These are phyloP conservation scores for Chloromyia formosa DNA, from an alignment of 2,888 invertebrate species.

Conservation along the genomic window DNA sequence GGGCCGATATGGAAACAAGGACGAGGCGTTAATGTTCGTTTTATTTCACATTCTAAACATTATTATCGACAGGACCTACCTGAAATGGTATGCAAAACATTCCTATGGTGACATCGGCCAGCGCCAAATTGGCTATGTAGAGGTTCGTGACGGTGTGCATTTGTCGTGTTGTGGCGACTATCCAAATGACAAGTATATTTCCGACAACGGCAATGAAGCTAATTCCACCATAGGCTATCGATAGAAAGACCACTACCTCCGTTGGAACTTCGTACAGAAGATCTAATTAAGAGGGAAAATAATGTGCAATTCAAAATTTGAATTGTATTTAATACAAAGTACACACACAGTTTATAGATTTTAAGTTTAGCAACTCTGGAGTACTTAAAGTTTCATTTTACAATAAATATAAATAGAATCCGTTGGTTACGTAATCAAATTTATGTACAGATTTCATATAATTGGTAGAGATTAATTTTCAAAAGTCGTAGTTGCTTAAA, in stretches of 20 bases:
- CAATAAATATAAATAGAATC: too few relatives aligned
- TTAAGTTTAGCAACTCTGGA: too few relatives aligned
- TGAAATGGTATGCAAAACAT: slow-evolving; percentile 86
- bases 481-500: too few relatives aligned
- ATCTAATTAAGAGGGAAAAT: slow-evolving; percentile 60
- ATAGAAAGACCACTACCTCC: slow-evolving; percentile 76
- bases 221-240: slow-evolving; percentile 82
- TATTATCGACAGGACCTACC: slow-evolving; percentile 57
- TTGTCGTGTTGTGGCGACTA: slow-evolving; percentile 78
- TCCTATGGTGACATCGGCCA: slow-evolving; percentile 87
- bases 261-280: slow-evolving; percentile 78
- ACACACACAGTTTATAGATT: too few relatives aligned
- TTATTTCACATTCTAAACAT: slow-evolving; percentile 18
- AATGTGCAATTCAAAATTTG: too few relatives aligned
- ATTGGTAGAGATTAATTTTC: too few relatives aligned
- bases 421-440: too few relatives aligned
- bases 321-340: too few relatives aligned
- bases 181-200: slow-evolving; percentile 86
- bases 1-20: neutral
- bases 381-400: too few relatives aligned
- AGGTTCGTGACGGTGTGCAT: slow-evolving; percentile 88
- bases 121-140: slow-evolving; percentile 85
- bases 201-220: slow-evolving; percentile 83
- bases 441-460: too few relatives aligned
- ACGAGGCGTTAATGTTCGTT: neutral